phyloP scores from a whole-genome alignment of 2,113 vertebrate species.

The Leptosomus discolor region DNA sequence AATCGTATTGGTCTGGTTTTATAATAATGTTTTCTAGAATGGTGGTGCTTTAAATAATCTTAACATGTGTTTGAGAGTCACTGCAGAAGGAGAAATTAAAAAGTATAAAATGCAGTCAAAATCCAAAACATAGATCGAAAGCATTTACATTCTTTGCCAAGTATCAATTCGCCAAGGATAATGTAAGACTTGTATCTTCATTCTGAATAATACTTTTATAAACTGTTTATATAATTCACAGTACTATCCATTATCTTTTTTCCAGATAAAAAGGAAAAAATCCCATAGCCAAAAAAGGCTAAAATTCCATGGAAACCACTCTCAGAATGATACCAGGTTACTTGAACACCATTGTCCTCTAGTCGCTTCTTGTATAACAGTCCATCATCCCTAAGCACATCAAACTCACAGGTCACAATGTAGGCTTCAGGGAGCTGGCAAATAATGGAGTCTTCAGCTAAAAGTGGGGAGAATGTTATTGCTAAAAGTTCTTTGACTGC shows the following conservation, averaged over 20 bases:
- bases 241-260: slow-evolving; percentile 60
- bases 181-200: not conserved
- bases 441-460: slow-evolving; percentile 74
- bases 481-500: slow-evolving; percentile 49
- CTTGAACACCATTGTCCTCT: slow-evolving; percentile 75
- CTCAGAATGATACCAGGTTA: slow-evolving; percentile 78
- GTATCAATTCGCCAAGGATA: not conserved
- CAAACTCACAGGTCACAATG: slow-evolving; percentile 85
- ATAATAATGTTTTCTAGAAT: not conserved
- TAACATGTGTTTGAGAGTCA: not conserved
- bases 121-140: not conserved
- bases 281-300: slow-evolving; percentile 60
- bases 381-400: slow-evolving; percentile 81
- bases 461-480: slow-evolving; percentile 75
- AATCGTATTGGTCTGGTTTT: not conserved
- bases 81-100: not conserved
- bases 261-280: slow-evolving; percentile 68
- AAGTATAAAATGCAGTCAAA: not conserved
- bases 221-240: slow-evolving; percentile 73
- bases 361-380: slow-evolving; percentile 83
- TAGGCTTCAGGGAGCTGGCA: slow-evolving; percentile 74
- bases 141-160: not conserved
- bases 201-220: slow-evolving; percentile 15
- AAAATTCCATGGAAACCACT: slow-evolving; percentile 83
- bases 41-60: not conserved